Conservation (phyloP, 2,113 vertebrate genomes). For the Thunnus thynnus region DNA sequence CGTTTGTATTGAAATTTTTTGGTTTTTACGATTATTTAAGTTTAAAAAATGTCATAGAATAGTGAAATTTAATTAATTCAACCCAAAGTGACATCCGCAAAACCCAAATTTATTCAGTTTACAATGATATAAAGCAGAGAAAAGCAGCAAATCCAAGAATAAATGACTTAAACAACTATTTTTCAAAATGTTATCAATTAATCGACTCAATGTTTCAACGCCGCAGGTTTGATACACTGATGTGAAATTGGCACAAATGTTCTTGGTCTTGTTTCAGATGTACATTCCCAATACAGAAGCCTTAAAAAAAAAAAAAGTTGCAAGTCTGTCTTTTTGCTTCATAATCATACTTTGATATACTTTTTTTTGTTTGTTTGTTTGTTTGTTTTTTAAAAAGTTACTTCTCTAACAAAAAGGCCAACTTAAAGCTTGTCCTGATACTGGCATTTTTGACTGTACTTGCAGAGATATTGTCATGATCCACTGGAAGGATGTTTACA, state of each 20-base stretch:
- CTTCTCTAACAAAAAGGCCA: constrained; percentile 20
- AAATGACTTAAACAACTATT: too few relatives aligned
- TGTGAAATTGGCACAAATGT: too few relatives aligned
- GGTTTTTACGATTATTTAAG: too few relatives aligned
- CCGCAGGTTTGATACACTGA: too few relatives aligned
- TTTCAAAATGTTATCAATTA: background rate
- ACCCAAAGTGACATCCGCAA: too few relatives aligned
- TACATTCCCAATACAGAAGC: constrained; percentile 22
- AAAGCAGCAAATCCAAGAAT: background rate
- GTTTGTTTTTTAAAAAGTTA: background rate
- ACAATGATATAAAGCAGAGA: background rate
- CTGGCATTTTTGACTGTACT: constrained; percentile 58
- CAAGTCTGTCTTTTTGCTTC: constrained; percentile 25
- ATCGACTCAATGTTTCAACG: too few relatives aligned
- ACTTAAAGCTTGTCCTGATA: constrained; percentile 15
- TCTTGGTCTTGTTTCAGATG: background rate
- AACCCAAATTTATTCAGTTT: background rate
- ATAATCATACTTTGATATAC: background rate
- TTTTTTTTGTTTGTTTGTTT: background rate
- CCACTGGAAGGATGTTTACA: constrained; percentile 79
- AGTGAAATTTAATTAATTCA: background rate
- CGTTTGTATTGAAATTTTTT: background rate
- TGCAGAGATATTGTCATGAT: constrained; percentile 73
- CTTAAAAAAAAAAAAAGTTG: constrained; percentile 30
- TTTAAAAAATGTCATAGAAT: too few relatives aligned